Evolutionary conservation across 2,113 vertebrate genomes (phyloP).

Genomic region (Ailurus styani): DNA sequence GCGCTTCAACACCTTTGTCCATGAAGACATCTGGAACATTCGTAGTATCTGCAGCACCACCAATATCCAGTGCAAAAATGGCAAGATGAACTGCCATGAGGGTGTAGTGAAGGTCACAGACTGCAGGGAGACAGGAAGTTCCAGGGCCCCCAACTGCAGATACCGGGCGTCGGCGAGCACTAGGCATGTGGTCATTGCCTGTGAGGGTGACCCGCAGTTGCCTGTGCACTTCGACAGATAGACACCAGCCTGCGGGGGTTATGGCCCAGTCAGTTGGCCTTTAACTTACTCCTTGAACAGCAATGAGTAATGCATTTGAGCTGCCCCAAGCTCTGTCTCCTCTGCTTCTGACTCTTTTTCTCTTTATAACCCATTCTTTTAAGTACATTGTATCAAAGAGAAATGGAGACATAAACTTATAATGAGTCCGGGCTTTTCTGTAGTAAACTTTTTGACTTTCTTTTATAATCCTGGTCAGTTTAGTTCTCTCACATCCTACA

Average conservation of each 20-base stretch:
- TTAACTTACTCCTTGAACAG: background rate
- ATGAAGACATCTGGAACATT: conserved; percentile 62
- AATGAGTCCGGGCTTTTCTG: background rate
- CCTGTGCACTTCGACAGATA: conserved; percentile 71
- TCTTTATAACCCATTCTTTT: background rate
- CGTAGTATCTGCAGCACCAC: conserved; percentile 43
- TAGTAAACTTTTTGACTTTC: background rate
- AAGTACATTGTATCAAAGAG: background rate
- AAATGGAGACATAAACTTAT: background rate
- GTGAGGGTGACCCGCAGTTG: conserved; percentile 39
- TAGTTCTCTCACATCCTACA: background rate
- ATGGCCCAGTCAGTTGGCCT: background rate
- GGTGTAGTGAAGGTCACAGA: conserved; percentile 61
- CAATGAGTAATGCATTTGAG: background rate
- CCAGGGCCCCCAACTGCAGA: conserved; percentile 45
- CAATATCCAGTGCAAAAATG: conserved; percentile 53
- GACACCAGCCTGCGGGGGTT: background rate
- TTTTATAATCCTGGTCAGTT: background rate
- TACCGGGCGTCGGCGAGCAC: conserved; percentile 29
- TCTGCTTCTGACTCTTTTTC: background rate
- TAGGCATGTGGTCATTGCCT: conserved; percentile 64
- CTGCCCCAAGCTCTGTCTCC: background rate
- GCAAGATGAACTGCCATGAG: conserved; percentile 62
- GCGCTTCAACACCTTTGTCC: conserved; percentile 71
- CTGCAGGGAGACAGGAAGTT: conserved; percentile 59